A percentile compares a stretch with the other conserved stretches of the same genome.
These are phyloP conservation scores for Solen grandis DNA, from an alignment of 1,140 invertebrate genomes.

Conservation along the genomic window DNA sequence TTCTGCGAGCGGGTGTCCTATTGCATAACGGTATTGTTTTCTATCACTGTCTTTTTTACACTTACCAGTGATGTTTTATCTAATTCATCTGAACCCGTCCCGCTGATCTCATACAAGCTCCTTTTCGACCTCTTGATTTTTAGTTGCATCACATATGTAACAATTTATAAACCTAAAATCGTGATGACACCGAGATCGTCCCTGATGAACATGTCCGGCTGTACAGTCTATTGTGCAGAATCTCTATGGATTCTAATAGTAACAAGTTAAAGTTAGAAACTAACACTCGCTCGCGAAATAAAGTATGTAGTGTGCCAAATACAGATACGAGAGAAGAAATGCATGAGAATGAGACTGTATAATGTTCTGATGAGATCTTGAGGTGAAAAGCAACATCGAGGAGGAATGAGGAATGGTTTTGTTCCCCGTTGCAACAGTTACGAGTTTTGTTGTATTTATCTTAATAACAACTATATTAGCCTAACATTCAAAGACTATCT, in stretches of 20 bases:
- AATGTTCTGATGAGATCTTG: no score
- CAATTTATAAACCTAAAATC: background rate
- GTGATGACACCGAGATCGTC: background rate
- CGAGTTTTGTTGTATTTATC: conserved; percentile 9
- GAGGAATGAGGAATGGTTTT: background rate
- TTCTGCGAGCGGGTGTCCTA: conserved; percentile 83
- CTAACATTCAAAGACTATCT: no score
- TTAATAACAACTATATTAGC: background rate
- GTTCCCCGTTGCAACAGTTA: background rate
- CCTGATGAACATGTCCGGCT: no score
- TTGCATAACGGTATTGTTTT: conserved; percentile 83
- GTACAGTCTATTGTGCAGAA: background rate
- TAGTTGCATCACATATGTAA: conserved; percentile 1
- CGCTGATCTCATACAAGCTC: conserved; percentile 54
- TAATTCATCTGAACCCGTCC: conserved; percentile 82
- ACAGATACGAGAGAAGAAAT: no score
- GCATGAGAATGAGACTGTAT: no score
- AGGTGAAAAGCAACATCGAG: background rate
- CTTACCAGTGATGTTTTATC: conserved; percentile 84
- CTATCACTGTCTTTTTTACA: conserved; percentile 84
- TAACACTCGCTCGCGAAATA: background rate
- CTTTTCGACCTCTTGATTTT: conserved; percentile 2
- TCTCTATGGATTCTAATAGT: background rate
- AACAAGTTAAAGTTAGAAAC: background rate
- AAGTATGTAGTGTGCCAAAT: background rate